A percentile compares a stretch with the other conserved stretches of the same genome.
phyloP scores from a whole-genome alignment of 2,888 invertebrate species.

The Priocnemis perturbator region DNA sequence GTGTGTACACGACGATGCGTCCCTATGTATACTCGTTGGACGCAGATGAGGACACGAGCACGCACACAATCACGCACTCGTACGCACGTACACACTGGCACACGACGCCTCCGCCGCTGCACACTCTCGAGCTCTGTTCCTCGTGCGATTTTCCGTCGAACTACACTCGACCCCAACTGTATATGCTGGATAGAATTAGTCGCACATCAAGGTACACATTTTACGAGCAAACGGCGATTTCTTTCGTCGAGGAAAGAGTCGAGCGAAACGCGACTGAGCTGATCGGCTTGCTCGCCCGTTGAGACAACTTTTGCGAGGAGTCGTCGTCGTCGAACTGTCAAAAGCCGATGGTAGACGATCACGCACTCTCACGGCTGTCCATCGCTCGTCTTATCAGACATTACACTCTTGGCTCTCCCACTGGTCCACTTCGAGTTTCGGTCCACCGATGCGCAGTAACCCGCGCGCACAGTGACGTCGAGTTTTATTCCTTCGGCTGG shows the following conservation, averaged over 20 bases:
- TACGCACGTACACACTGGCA: conserved; percentile 27
- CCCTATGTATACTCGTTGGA: no score
- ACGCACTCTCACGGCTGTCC: conserved; percentile 61
- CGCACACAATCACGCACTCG: conserved; percentile 34
- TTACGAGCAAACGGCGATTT: conserved; percentile 2
- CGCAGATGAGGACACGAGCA: conserved; percentile 18
- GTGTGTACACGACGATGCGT: no score
- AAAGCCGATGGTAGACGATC: conserved; percentile 48
- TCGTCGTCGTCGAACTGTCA: conserved; percentile 53
- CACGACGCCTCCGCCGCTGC: background rate
- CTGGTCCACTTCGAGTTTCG: conserved; percentile 30
- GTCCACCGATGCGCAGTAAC: conserved; percentile 50
- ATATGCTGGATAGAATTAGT: conserved; percentile 22
- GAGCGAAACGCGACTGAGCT: no score
- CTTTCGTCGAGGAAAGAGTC: background rate
- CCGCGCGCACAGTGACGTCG: conserved; percentile 38
- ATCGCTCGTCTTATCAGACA: conserved; percentile 67
- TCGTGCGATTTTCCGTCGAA: conserved; percentile 1
- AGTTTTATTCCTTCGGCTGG: background rate
- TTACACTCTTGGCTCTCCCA: conserved; percentile 58
- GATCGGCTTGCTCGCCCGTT: background rate
- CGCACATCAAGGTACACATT: conserved; percentile 27
- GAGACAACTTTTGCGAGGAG: no score
- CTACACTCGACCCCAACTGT: background rate
- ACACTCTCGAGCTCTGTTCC: background rate